Evolutionary conservation across 2,797 vertebrate genomes (phyloP).

Genomic region (Characodon lateralis): DNA sequence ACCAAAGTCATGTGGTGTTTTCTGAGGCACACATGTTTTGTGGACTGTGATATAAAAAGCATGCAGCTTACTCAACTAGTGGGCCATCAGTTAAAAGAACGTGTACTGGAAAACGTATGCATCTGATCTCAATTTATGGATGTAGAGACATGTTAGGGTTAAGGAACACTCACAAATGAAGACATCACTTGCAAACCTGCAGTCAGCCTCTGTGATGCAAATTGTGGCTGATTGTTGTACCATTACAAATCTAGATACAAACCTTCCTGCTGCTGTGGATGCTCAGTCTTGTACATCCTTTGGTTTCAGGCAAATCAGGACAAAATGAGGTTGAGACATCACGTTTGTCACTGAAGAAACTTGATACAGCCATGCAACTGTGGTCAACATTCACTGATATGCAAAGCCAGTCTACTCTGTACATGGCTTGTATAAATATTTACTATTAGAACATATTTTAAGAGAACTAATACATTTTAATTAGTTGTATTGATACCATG

Average conservation of each 20-base stretch:
- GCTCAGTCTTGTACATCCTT: not conserved
- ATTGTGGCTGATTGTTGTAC: not conserved
- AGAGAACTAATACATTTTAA: not conserved
- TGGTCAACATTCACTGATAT: not conserved
- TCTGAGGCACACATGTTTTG: not conserved
- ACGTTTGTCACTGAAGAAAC: not conserved
- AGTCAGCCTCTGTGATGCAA: not conserved
- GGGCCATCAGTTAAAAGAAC: not conserved
- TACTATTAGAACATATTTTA: not conserved
- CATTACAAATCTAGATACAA: not conserved
- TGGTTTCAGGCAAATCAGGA: constrained; percentile 8
- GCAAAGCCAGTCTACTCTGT: not conserved
- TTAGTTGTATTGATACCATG: too few relatives aligned
- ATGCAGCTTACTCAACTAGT: too few relatives aligned
- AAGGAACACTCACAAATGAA: not conserved
- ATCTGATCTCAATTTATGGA: not conserved
- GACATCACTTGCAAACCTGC: not conserved
- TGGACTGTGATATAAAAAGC: too few relatives aligned
- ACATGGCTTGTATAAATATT: not conserved
- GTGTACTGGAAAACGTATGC: not conserved
- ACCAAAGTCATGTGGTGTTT: not conserved
- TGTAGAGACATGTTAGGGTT: not conserved
- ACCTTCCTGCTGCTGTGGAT: constrained; percentile 1
- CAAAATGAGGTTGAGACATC: not conserved
- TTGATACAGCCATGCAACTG: not conserved